Percentiles rank a stretch among this genome's conserved stretches.
These are phyloP conservation scores for Marmota monax DNA, from an alignment of 2,113 vertebrate species.

Conservation along the genomic window DNA sequence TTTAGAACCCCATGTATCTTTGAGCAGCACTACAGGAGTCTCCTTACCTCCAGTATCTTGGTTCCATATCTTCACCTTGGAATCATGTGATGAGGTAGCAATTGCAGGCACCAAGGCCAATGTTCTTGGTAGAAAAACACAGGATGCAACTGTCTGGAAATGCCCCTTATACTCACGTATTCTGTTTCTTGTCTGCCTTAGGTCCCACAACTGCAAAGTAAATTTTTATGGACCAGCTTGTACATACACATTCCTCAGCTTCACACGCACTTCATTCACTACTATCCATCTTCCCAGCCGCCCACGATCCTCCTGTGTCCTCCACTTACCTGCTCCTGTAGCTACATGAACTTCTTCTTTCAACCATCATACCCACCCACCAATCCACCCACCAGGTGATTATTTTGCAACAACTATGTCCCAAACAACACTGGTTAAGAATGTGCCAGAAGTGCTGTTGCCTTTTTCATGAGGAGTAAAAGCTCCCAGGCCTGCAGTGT, in stretches of 20 bases:
- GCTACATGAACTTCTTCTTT: background rate
- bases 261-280: background rate
- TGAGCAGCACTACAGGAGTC: background rate
- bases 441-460: background rate
- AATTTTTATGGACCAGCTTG: background rate
- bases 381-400: background rate
- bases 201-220: constrained; percentile 94
- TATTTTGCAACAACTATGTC: background rate
- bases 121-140: constrained; percentile 91
- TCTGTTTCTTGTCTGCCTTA: constrained; percentile 92
- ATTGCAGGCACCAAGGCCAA: constrained; percentile 82
- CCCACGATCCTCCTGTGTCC: background rate
- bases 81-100: constrained; percentile 94
- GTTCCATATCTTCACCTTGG: constrained; percentile 95
- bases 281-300: background rate
- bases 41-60: constrained; percentile 92
- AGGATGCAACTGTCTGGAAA: constrained; percentile 92
- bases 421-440: background rate
- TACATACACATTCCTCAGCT: background rate
- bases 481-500: background rate
- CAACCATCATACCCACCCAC: background rate
- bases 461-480: background rate
- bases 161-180: constrained; percentile 95
- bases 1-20: background rate
- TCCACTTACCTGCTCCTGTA: background rate